These are phyloP conservation scores for Spatulosminthurus flaviceps DNA, from an alignment of 2,888 invertebrate species.

Conservation along the genomic window DNA sequence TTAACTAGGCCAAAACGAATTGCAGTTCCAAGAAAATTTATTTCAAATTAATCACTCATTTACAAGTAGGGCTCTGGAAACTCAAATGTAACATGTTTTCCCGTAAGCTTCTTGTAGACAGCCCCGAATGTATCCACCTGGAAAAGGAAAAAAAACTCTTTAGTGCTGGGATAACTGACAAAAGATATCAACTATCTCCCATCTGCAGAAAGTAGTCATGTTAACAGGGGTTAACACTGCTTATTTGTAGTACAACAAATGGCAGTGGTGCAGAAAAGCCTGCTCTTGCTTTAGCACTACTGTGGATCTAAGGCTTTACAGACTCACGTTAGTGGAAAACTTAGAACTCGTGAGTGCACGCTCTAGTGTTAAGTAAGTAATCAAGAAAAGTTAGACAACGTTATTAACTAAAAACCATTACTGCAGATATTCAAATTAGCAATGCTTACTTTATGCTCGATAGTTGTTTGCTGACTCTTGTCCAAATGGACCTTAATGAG, in stretches of 20 bases:
- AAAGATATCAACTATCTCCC: no score
- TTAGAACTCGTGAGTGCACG: slow-evolving; percentile 59
- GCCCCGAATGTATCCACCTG: slow-evolving; percentile 98
- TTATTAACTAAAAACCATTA: no score
- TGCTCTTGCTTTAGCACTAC: slow-evolving; percentile 54
- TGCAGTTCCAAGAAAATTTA: slow-evolving; percentile 39
- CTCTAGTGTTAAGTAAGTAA: no score
- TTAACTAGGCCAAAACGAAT: background rate
- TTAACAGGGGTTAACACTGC: slow-evolving; percentile 54
- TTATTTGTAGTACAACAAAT: slow-evolving; percentile 39
- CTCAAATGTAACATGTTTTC: slow-evolving; percentile 98
- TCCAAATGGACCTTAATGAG: slow-evolving; percentile 97
- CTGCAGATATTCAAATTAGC: no score
- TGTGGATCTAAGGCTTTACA: slow-evolving; percentile 54
- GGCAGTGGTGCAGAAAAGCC: slow-evolving; percentile 53
- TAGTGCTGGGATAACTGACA: slow-evolving; percentile 18
- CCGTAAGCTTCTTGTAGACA: slow-evolving; percentile 98
- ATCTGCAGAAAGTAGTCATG: slow-evolving; percentile 24
- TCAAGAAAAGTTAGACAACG: no score
- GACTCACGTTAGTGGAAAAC: slow-evolving; percentile 45
- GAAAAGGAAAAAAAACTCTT: slow-evolving; percentile 64
- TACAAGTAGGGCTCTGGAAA: slow-evolving; percentile 98
- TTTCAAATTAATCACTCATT: slow-evolving; percentile 64
- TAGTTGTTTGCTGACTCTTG: slow-evolving; percentile 98
- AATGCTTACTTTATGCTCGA: slow-evolving; percentile 99